Conservation (phyloP, 2,113 vertebrate genomes). For the Triplophysa tibetana region DNA sequence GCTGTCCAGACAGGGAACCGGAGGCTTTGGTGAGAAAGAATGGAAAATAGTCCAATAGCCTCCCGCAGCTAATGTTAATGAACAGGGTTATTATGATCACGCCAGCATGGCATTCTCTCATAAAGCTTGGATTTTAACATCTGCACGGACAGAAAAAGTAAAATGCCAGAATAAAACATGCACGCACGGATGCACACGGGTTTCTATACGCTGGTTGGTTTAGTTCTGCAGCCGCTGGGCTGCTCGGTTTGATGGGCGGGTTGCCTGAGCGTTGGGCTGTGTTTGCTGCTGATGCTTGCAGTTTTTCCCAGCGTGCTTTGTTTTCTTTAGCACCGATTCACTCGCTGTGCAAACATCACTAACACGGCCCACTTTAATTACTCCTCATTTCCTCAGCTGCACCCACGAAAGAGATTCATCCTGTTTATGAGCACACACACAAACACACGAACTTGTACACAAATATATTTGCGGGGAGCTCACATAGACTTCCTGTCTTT, state of each 20-base stretch:
- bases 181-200: not conserved
- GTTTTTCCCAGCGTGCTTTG: constrained; percentile 39
- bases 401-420: constrained; percentile 33
- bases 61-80: constrained; percentile 43
- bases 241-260: constrained; percentile 10
- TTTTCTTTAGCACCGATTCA: constrained; percentile 44
- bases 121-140: not conserved
- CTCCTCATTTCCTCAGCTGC: constrained; percentile 39
- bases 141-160: not conserved
- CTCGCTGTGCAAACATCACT: constrained; percentile 41
- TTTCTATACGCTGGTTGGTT: not conserved
- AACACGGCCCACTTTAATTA: constrained; percentile 35
- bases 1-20: constrained; percentile 17
- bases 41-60: constrained; percentile 23
- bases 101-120: constrained; percentile 10
- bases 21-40: not conserved
- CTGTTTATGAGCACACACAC: constrained; percentile 7
- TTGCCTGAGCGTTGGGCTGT: constrained; percentile 16
- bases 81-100: constrained; percentile 37
- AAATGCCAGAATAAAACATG: not conserved
- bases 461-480: not conserved
- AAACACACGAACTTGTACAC: constrained; percentile 18
- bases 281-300: constrained; percentile 34
- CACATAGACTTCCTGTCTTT: not conserved
- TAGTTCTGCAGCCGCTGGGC: not conserved